Evolutionary conservation across 2,888 invertebrate species (phyloP).

Genomic region (Ophioninae sp.): DNA sequence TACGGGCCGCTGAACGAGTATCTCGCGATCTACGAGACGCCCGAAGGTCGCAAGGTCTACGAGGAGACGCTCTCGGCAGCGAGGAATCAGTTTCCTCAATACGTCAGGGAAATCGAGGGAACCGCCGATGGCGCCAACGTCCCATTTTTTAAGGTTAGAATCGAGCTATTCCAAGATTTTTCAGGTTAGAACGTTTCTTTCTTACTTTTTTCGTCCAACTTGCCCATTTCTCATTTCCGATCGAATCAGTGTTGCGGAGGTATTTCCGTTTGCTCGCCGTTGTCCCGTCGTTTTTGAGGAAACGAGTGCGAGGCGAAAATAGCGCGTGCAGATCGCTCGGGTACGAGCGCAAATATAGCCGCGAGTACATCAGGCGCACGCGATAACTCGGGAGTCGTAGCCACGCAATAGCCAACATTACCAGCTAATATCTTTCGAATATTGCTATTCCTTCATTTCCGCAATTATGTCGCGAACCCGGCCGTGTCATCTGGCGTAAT

Average conservation of each 20-base stretch:
- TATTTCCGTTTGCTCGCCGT: slow-evolving; percentile 15
- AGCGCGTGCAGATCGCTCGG: slow-evolving; percentile 13
- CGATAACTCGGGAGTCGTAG: slow-evolving; percentile 26
- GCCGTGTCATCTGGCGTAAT: slow-evolving; percentile 22
- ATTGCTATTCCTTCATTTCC: slow-evolving; percentile 54
- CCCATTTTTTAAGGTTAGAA: slow-evolving; percentile 89
- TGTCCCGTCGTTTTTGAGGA: slow-evolving; percentile 21
- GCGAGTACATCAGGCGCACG: slow-evolving; percentile 29
- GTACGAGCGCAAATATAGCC: background rate
- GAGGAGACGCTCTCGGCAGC: slow-evolving; percentile 88
- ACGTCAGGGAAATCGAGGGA: slow-evolving; percentile 91
- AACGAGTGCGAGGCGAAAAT: slow-evolving; percentile 28
- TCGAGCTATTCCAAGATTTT: slow-evolving; percentile 83
- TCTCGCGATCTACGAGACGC: slow-evolving; percentile 87
- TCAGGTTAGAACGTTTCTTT: slow-evolving; percentile 83
- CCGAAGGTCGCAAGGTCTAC: slow-evolving; percentile 87
- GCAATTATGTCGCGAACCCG: slow-evolving; percentile 6
- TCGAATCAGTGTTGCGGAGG: slow-evolving; percentile 4
- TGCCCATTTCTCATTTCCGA: background rate
- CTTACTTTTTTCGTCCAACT: background rate
- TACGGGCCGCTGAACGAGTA: slow-evolving; percentile 86
- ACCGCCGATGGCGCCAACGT: slow-evolving; percentile 93
- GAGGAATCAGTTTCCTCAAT: slow-evolving; percentile 89
- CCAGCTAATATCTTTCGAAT: slow-evolving; percentile 23
- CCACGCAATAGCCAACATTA: slow-evolving; percentile 30